Base-by-base conservation (phyloP, 2,888 invertebrate species). In the Sminthurinus aureus region DNA sequence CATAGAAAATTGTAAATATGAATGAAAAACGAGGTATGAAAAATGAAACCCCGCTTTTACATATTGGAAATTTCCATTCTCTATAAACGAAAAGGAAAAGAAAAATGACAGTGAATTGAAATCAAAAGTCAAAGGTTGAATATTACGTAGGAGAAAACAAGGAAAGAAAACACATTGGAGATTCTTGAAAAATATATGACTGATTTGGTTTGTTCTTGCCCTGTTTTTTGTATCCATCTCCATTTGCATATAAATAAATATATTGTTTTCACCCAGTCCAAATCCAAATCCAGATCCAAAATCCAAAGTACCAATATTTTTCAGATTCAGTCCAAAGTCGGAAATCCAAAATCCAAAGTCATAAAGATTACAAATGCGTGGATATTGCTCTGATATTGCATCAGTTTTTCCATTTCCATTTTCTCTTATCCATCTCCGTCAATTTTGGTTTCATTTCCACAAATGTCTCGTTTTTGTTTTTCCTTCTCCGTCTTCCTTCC, bases 51-150 rank as follows among this genome's bases (percentile, higher is more conserved):
- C 64, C 64, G 4, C 64, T 22, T 77, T 77, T 77, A 51, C 77
- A 64, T 77, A 64, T 77, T 58, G 58, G 24, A n/a, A 58, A 77
- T 77, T 77, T 51, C 15, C 64, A 4, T 58, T 58, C 0, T 20
- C 24, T 11, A 8, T 38, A 64, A 20, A 20, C 69, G 77, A 77
- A 58, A 77, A 77, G 52, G 20, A 58, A 77, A 38, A 38, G 38
- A 4, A 6, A 38, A 38, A 38, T 38, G 3, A 38, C 38, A 38
- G 1, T 38, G 3, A 38, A 38, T 38, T 38, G 38, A 38, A 38
- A 38, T 38, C 38, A 1, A 38, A 38, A 38, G 1, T 38, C 38
- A 38, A 38, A 38, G 38, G 38, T 38, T 38, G 38, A 38, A 38
- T 38, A n/a, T n/a, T n/a, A n/a, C 38, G 6, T 38, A 38, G 38